These are phyloP conservation scores for Yponomeuta malinellus DNA, from an alignment of 2,888 invertebrate genomes.

Conservation along the genomic window DNA sequence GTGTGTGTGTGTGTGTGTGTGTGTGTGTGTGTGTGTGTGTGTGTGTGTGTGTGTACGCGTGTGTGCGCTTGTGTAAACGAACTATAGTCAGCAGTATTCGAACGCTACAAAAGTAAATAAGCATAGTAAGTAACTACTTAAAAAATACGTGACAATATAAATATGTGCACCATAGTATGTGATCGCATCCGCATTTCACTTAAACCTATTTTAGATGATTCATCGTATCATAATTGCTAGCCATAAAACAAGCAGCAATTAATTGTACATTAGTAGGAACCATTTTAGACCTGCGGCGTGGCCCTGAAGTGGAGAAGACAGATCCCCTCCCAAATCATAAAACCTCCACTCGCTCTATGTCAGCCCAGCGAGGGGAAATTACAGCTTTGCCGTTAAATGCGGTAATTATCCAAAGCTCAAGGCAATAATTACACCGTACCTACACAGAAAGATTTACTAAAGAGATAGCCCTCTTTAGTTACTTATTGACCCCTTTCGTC, in stretches of 20 bases:
- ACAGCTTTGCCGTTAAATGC: conserved; percentile 19
- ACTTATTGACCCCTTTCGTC: conserved; percentile 9
- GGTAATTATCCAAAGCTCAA: conserved; percentile 18
- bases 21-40: too few relatives aligned
- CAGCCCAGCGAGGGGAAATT: conserved; percentile 16
- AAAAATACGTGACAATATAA: not conserved
- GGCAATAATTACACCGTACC: conserved; percentile 18
- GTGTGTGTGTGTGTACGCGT: too few relatives aligned
- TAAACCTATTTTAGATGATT: not conserved
- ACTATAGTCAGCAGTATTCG: too few relatives aligned
- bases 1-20: too few relatives aligned
- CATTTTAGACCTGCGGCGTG: not conserved
- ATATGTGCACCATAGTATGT: not conserved
- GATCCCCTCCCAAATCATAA: conserved; percentile 6
- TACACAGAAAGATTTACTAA: conserved; percentile 16
- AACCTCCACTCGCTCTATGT: conserved; percentile 1
- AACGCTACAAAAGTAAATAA: too few relatives aligned
- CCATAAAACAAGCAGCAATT: not conserved
- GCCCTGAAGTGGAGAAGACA: not conserved
- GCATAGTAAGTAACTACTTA: too few relatives aligned
- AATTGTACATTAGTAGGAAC: not conserved
- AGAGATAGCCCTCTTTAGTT: conserved; percentile 14
- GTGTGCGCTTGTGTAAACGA: too few relatives aligned
- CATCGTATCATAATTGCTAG: not conserved
- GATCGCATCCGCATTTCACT: not conserved